Evolutionary conservation across 2,888 invertebrate species (phyloP).

Genomic region (Aporophyla lueneburgensis): DNA sequence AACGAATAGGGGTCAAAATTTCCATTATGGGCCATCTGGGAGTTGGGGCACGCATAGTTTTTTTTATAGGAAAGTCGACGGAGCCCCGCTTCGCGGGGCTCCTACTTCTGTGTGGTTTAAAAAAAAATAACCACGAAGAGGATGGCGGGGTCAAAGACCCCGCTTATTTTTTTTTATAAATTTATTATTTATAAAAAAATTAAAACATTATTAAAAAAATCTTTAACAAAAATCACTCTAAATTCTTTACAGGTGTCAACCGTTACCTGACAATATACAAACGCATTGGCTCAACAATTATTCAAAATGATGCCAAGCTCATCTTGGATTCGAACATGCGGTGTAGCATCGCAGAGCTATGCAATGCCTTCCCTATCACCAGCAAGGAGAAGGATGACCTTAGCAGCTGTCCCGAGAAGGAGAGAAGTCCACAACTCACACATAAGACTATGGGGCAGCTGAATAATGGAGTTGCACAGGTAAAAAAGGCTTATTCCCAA

Average conservation of each 20-base stretch:
- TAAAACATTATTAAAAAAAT: no score
- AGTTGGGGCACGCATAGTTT: no score
- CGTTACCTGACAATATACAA: constrained; percentile 94
- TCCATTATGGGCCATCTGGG: no score
- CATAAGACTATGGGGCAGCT: constrained; percentile 92
- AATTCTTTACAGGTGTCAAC: constrained; percentile 89
- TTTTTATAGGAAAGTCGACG: no score
- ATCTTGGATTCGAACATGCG: constrained; percentile 92
- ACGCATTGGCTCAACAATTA: constrained; percentile 92
- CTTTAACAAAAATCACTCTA: background rate
- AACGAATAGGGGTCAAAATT: no score
- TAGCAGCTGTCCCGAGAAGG: constrained; percentile 92
- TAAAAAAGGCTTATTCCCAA: no score
- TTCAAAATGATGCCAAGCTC: constrained; percentile 92
- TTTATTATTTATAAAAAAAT: no score
- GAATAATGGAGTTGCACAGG: constrained; percentile 93
- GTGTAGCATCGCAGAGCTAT: constrained; percentile 91
- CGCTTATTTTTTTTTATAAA: no score
- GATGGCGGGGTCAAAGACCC: no score
- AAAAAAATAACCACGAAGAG: no score
- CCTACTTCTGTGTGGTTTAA: no score
- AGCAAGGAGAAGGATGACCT: constrained; percentile 93
- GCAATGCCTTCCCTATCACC: constrained; percentile 93
- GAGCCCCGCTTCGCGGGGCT: no score
- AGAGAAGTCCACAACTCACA: constrained; percentile 90